Base-by-base conservation (phyloP, 2,888 invertebrate genomes). In the Drosophila suboccidentalis region DNA sequence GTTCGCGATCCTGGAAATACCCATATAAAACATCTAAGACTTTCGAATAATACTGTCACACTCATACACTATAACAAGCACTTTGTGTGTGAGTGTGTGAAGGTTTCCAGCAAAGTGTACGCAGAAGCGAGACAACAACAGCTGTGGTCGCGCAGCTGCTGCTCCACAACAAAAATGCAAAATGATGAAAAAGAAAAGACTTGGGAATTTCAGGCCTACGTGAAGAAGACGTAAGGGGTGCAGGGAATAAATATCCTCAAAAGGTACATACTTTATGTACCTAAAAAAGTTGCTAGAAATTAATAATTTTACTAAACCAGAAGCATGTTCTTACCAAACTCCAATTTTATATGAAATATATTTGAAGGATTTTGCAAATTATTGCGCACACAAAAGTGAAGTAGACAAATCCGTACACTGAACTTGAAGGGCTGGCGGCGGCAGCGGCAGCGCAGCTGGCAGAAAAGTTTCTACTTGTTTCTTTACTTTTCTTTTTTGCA, bases 111-210 rank as follows among this genome's bases (percentile, higher is more conserved):
- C 32, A 32, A 59, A 65, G 70, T 76, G 57, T 70, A 80, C 78
- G 87, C 72, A 77, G 70, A 75, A 83, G 81, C 73, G 84, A 84
- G 83, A 84, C 83, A 83, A 64, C 76, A 72, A 79, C 84, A 86
- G 83, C 81, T 86, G 83, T 62, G 61, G 55, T 44, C 73, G 70
- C 75, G 85, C 82, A 80, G 85, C 85, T 87, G 78, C 85, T 80
- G 59, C 50, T 61, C 50, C 80, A 80, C 75, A 78, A 80, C 68
- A 80, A 72, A 80, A 78, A 71, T 67, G 66, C 61, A 69, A 76
- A 80, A 51, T 60, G 75, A 58, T 51, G 50, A 43, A 51, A 63
- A 80, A 80, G 69, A 76, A 81, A 66, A 65, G 70, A 75, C 49
- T 74, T 62, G 61, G 69, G 38, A 57, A 73, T 72, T 76, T 76